These are phyloP conservation scores for Pseudocheirus occidentalis DNA, from an alignment of 2,797 vertebrate species.

Conservation along the genomic window DNA sequence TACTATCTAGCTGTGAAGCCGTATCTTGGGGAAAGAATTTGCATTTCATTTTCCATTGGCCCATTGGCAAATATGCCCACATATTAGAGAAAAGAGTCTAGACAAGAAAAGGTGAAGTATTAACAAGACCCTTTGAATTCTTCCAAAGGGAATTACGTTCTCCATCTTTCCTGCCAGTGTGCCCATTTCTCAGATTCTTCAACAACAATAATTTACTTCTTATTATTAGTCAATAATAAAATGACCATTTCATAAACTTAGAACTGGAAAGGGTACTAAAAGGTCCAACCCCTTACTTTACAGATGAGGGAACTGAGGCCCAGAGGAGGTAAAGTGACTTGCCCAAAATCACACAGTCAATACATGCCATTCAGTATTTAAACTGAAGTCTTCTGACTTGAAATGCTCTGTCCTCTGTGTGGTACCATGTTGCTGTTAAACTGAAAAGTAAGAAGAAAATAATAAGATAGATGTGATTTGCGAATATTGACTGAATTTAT, in stretches of 20 bases:
- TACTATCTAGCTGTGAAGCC: neutral
- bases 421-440: too few species aligned
- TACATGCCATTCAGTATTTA: neutral
- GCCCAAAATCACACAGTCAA: neutral
- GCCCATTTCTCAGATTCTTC: neutral
- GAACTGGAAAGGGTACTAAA: neutral
- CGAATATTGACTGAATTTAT: neutral
- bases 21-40: neutral
- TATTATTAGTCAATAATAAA: neutral
- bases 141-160: neutral
- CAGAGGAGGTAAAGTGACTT: neutral
- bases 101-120: neutral
- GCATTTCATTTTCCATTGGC: neutral
- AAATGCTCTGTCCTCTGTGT: too few species aligned
- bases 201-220: neutral
- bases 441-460: too few species aligned
- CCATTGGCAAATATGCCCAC: neutral
- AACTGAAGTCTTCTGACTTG: neutral
- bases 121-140: neutral
- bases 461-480: neutral
- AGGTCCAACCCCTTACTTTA: neutral
- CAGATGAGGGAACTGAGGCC: neutral
- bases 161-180: neutral
- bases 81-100: too few species aligned
- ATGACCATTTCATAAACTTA: neutral